Evolutionary conservation across 2,113 vertebrate genomes (phyloP).

Genomic region (Lontra canadensis): DNA sequence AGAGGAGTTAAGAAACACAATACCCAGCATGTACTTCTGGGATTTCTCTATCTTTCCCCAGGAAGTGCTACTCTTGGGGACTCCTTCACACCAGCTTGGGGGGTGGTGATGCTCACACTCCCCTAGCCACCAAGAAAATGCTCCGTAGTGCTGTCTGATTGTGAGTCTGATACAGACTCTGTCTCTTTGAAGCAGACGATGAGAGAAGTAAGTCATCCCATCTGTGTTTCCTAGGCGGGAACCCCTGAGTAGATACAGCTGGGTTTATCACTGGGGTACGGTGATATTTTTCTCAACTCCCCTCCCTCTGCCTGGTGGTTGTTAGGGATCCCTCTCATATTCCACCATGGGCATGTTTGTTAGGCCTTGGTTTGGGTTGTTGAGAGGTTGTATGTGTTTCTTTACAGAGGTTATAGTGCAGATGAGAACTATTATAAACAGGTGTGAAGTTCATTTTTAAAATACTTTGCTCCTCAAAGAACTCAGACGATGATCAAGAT

Average conservation of each 20-base stretch:
- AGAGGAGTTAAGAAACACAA: not conserved
- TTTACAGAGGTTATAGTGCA: not conserved
- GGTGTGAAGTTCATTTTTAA: not conserved
- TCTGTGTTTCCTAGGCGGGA: not conserved
- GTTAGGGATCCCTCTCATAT: not conserved
- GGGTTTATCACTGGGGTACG: not conserved
- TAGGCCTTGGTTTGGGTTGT: not conserved
- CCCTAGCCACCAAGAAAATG: not conserved
- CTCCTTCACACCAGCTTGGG: fast-evolving
- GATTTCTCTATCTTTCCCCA: not conserved
- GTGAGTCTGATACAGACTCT: not conserved
- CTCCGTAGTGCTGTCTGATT: fast-evolving
- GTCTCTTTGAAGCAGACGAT: not conserved
- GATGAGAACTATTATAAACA: not conserved
- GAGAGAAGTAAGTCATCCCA: not conserved
- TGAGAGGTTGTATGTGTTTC: not conserved
- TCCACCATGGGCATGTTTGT: not conserved
- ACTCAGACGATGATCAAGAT: not conserved
- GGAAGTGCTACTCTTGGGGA: not conserved
- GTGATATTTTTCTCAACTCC: not conserved
- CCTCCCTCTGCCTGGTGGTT: not conserved
- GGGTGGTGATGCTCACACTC: too few species aligned
- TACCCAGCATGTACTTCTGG: not conserved
- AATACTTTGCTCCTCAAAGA: not conserved
- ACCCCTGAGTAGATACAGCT: not conserved